A percentile compares a stretch with the other conserved stretches of the same genome.
Conservation (phyloP, 2,888 invertebrate species). For the Crocallis elinguaria region DNA sequence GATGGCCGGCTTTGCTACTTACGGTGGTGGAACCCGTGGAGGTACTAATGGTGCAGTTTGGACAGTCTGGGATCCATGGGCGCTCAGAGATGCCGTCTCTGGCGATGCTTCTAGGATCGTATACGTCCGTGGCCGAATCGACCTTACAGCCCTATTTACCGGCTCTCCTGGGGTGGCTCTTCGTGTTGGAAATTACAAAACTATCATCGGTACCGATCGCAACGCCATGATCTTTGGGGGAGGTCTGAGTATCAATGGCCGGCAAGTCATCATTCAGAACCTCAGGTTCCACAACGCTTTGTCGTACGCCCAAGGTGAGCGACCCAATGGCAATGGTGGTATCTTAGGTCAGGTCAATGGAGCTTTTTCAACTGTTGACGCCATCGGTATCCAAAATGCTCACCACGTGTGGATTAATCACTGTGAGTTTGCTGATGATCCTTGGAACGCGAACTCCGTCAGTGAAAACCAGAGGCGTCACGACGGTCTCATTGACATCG, state of each 20-base stretch:
- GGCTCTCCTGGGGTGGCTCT: constrained; percentile 16
- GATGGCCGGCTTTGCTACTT: constrained; percentile 5
- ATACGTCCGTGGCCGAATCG: constrained; percentile 14
- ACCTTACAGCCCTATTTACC: constrained; percentile 11
- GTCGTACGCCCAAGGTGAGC: constrained; percentile 27
- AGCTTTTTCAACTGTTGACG: constrained; percentile 20
- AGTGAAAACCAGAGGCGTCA: neutral
- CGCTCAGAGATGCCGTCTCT: constrained; percentile 10
- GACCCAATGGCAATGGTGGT: constrained; percentile 30
- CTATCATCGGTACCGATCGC: constrained; percentile 14
- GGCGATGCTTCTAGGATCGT: constrained; percentile 5
- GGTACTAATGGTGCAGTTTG: constrained; percentile 12
- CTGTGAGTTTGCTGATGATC: constrained; percentile 20
- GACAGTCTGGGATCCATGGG: constrained; percentile 24
- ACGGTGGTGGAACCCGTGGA: constrained; percentile 6
- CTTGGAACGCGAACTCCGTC: constrained; percentile 21
- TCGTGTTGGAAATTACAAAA: constrained; percentile 8
- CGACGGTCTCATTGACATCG: no score
- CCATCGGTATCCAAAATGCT: constrained; percentile 12
- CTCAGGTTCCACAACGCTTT: constrained; percentile 27
- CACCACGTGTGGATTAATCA: neutral
- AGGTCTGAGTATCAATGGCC: constrained; percentile 4
- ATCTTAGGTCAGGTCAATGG: constrained; percentile 17
- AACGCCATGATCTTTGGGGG: constrained; percentile 28
- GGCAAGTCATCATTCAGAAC: constrained; percentile 25